Conservation (phyloP, 37 sponge, comb jelly and placozoan genomes). For the Cliona cf. orientalis region DNA sequence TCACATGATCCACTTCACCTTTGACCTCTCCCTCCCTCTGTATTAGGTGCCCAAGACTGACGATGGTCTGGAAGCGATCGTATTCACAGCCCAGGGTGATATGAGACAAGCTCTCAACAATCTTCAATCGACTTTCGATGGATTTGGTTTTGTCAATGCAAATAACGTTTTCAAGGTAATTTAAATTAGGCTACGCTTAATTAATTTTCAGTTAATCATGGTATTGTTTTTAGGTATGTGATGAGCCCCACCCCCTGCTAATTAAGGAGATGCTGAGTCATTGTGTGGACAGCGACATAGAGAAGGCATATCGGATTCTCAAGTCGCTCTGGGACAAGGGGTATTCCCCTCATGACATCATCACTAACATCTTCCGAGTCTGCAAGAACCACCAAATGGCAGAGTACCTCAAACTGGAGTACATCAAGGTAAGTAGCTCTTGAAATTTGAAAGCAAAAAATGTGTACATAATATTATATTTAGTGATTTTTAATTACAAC, state of each 20-base stretch:
- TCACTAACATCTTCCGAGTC: constrained; percentile 94
- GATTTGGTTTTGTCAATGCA: constrained; percentile 93
- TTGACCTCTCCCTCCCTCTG: neutral
- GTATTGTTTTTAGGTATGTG: constrained; percentile 83
- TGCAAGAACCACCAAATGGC: constrained; percentile 90
- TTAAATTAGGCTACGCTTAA: no score
- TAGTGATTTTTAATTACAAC: neutral
- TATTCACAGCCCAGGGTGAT: constrained; percentile 99
- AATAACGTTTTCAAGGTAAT: constrained; percentile 98
- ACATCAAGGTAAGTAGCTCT: constrained; percentile 87
- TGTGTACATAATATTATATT: neutral
- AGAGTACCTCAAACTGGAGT: constrained; percentile 96
- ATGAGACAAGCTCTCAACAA: constrained; percentile 99
- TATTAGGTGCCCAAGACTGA: constrained; percentile 77
- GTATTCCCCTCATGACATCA: constrained; percentile 96
- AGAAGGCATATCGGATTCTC: constrained; percentile 87
- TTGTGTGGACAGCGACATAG: constrained; percentile 77
- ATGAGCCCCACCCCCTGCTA: constrained; percentile 98
- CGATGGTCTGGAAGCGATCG: constrained; percentile 95
- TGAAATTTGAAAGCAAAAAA: neutral
- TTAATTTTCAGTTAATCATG: no score
- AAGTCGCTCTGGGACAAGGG: constrained; percentile 96
- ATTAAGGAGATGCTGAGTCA: constrained; percentile 92
- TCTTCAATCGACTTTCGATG: constrained; percentile 89
- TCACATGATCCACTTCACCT: neutral